These are phyloP conservation scores for Lithodes maja DNA, from an alignment of 2,888 invertebrate genomes.

Conservation along the genomic window DNA sequence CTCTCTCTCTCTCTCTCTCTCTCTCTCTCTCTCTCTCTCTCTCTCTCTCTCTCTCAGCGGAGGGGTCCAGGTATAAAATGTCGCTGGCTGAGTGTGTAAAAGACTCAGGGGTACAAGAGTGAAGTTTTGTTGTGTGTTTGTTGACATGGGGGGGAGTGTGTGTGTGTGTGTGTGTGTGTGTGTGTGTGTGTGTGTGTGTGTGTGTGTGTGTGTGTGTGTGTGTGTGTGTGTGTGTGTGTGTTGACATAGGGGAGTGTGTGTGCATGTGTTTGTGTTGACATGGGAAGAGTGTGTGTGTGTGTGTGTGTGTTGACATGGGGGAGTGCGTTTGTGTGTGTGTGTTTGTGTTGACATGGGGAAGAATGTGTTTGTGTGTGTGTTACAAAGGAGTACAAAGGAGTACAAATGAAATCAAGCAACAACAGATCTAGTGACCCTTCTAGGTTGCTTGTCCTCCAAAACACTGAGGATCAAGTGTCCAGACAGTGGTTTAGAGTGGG, in stretches of 20 bases:
- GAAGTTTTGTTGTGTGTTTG: too few relatives aligned
- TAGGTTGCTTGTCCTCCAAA: too few relatives aligned
- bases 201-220: not conserved
- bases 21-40: not conserved
- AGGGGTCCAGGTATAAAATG: too few relatives aligned
- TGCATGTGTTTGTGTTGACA: not conserved
- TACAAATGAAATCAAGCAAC: too few relatives aligned
- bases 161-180: not conserved
- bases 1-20: not conserved
- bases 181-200: conserved; percentile 19
- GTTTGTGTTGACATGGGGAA: not conserved
- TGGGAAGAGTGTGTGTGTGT: not conserved
- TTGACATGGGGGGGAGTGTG: not conserved
- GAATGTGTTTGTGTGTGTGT: too few relatives aligned
- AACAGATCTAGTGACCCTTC: too few relatives aligned
- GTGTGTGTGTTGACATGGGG: not conserved
- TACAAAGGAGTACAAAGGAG: too few relatives aligned
- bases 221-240: not conserved
- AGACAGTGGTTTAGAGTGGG: too few relatives aligned
- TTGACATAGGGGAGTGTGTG: not conserved
- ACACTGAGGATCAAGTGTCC: too few relatives aligned
- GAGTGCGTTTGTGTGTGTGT: conserved; percentile 20
- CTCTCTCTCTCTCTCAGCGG: conserved; percentile 1
- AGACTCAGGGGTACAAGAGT: too few relatives aligned
- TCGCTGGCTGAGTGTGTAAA: too few relatives aligned